Percentiles rank a stretch among this genome's conserved stretches.
Conservation (phyloP, 2,113 vertebrate genomes). For the Probosciger aterrimus region DNA sequence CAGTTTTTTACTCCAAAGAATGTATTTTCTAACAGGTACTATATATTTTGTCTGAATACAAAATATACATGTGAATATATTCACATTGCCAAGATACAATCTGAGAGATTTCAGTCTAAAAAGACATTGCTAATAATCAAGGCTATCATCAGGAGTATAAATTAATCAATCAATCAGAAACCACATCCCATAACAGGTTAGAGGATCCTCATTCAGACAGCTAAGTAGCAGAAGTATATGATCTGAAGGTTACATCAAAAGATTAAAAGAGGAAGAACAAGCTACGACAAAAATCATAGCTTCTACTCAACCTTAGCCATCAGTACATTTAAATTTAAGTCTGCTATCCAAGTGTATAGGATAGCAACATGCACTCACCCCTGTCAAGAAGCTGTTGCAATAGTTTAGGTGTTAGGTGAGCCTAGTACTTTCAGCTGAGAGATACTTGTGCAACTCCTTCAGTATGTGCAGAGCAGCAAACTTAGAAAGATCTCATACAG, state of each 20-base stretch:
- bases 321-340: not conserved
- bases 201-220: not conserved
- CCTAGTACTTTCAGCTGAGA: not conserved
- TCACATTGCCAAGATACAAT: not conserved
- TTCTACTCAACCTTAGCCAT: not conserved
- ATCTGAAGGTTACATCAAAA: not conserved
- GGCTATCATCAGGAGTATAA: not conserved
- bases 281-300: not conserved
- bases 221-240: not conserved
- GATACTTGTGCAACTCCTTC: not conserved
- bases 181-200: not conserved
- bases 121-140: not conserved
- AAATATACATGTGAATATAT: not conserved
- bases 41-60: not conserved
- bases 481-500: not conserved
- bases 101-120: not conserved
- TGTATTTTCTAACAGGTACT: not conserved
- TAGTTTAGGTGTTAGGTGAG: not conserved
- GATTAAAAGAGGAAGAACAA: not conserved
- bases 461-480: not conserved
- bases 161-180: not conserved
- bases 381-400: not conserved
- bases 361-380: not conserved
- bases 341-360: not conserved
- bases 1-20: not conserved